Evolutionary conservation across 2,888 invertebrate species (phyloP).

Genomic region (Catocala nupta): DNA sequence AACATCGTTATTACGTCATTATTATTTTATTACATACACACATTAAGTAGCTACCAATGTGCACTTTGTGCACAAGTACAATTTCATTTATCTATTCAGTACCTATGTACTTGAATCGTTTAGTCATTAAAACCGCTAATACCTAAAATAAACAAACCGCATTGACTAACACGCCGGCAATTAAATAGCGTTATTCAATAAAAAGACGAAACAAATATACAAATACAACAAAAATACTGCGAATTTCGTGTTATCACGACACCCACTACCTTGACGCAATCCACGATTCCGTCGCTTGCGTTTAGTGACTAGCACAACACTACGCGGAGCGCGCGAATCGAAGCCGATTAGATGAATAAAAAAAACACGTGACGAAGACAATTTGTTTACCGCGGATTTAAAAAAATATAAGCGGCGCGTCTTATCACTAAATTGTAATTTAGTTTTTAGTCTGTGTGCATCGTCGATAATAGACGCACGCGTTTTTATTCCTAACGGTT

Average conservation of each 20-base stretch:
- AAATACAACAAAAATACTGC: constrained; percentile 41
- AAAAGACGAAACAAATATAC: constrained; percentile 30
- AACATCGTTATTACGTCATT: no score
- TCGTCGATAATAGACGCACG: constrained; percentile 48
- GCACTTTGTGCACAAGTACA: no score
- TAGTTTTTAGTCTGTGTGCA: constrained; percentile 52
- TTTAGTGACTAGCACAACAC: constrained; percentile 53
- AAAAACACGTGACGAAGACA: constrained; percentile 50
- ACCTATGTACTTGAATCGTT: no score
- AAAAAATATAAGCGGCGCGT: constrained; percentile 26
- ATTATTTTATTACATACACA: no score
- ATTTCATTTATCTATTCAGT: no score
- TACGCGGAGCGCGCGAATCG: constrained; percentile 54
- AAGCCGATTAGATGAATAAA: constrained; percentile 36
- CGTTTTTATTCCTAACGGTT: constrained; percentile 38
- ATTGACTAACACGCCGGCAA: constrained; percentile 10
- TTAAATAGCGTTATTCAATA: constrained; percentile 26
- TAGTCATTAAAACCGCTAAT: constrained; percentile 2
- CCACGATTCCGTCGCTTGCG: constrained; percentile 39
- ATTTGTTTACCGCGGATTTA: constrained; percentile 37
- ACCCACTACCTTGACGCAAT: constrained; percentile 61
- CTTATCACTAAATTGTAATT: constrained; percentile 46
- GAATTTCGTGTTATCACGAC: constrained; percentile 52
- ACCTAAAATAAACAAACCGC: constrained; percentile 8
- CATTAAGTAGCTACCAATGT: no score